Percentiles rank a stretch among this genome's conserved stretches.
phyloP scores from a whole-genome alignment of 2,113 vertebrate species.

The Laticauda colubrina region DNA sequence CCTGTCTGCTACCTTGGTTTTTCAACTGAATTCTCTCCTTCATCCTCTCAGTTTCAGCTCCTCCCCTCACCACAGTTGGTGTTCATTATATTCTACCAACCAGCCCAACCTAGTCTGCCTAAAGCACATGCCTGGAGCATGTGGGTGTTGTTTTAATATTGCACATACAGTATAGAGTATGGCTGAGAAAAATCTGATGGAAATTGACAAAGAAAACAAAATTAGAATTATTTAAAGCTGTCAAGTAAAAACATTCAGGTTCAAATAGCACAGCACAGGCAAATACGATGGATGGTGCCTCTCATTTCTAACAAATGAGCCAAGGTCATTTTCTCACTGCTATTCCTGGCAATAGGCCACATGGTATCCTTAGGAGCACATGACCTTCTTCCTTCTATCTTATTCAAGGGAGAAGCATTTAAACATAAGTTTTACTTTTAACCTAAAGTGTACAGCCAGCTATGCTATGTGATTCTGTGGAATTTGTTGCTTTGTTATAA shows the following conservation, averaged over 20 bases:
- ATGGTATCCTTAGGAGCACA: neutral
- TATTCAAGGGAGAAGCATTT: neutral
- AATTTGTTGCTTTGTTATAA: neutral
- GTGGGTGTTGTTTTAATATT: constrained; percentile 43
- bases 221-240: constrained; percentile 40
- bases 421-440: neutral
- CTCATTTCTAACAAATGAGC: neutral
- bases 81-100: neutral
- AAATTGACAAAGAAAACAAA: constrained; percentile 42
- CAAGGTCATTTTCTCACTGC: neutral
- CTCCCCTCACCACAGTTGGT: neutral
- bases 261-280: constrained; percentile 33
- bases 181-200: constrained; percentile 34
- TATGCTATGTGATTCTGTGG: neutral
- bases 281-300: constrained; percentile 31
- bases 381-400: neutral
- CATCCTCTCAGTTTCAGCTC: neutral
- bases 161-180: neutral
- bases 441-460: neutral
- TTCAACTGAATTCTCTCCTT: neutral
- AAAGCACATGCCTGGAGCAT: constrained; percentile 38
- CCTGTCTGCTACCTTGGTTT: neutral
- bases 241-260: constrained; percentile 47
- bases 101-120: neutral
- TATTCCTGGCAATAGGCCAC: neutral